Base-by-base conservation (phyloP, 64 coral and sea anemone species). In the Montipora capricornis region DNA sequence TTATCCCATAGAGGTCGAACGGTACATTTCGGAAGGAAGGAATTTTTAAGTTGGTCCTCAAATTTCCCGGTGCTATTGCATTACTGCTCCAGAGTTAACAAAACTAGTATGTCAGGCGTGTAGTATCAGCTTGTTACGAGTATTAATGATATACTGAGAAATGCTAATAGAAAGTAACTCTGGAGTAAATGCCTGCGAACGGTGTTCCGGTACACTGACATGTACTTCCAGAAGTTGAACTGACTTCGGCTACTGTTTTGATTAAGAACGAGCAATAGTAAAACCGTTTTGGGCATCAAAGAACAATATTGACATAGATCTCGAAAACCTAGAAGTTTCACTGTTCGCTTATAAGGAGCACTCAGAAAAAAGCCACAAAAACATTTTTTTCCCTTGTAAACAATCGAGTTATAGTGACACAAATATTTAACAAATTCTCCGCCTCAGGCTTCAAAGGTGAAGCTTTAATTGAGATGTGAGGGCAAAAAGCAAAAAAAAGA, bases 291-390 rank as follows among this genome's bases (percentile, higher is more conserved):
- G 62, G 71, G 71, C 82, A 86, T 16, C 67, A 17, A 71, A 86
- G 17, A 68, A 86, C 44, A 86, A 86, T 86, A 86, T 86, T 86
- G 82, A 86, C 47, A 48, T 71, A 70, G 82, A 86, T 86, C 82
- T 84, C 60, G 81, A 86, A 86, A 86, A 86, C 44, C 5, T 45
- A 49, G 66, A 11, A 73, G 62, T 86, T 71, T 86, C 15, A 49
- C 82, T 71, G 66, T 71, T 47, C 15, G 46, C 66, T 20, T 86
- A 16, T 13, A 17, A 86, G 44, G 44, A 47, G 66, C 82, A 70
- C 66, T 86, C 64, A 22, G 64, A 73, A 73, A 37, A 22, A 19
- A 44, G 68, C 64, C 47, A 73, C 44, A 73, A 24, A 20, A 20
- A 62, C 12, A 62, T 6, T 49, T 16, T 50, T 68, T 48, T 49